These are phyloP conservation scores for Myotis pilosus DNA, from an alignment of 2,797 vertebrate species.

Conservation along the genomic window DNA sequence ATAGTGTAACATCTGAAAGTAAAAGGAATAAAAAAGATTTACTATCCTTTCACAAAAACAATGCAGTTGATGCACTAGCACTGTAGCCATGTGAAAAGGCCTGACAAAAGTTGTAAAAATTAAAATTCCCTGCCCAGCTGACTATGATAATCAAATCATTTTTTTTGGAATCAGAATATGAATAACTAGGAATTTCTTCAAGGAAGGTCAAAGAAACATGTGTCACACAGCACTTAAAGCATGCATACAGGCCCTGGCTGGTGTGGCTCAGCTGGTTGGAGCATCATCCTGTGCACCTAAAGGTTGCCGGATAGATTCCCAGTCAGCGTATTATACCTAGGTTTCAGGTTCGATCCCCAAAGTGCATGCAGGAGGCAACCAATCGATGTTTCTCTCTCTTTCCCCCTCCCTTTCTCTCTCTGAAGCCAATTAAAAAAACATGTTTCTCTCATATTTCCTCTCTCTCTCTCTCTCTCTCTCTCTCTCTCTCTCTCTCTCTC, in stretches of 20 bases:
- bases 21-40: not conserved
- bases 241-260: not conserved
- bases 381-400: not conserved
- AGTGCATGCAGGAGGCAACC: not conserved
- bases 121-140: not conserved
- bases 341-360: not conserved
- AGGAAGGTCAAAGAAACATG: not conserved
- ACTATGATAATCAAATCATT: not conserved
- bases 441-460: no score
- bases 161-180: not conserved
- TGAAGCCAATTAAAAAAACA: not conserved
- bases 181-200: constrained; percentile 2
- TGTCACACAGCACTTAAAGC: not conserved
- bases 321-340: not conserved
- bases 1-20: not conserved
- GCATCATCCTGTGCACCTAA: not conserved
- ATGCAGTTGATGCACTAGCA: not conserved
- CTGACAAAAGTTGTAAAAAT: not conserved
- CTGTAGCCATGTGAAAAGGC: not conserved
- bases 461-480: no score
- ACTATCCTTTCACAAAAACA: not conserved
- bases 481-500: not conserved
- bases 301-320: not conserved
- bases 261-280: not conserved
- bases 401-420: not conserved